These are phyloP conservation scores for Monopis laevigella DNA, from an alignment of 2,888 invertebrate species.

Conservation along the genomic window DNA sequence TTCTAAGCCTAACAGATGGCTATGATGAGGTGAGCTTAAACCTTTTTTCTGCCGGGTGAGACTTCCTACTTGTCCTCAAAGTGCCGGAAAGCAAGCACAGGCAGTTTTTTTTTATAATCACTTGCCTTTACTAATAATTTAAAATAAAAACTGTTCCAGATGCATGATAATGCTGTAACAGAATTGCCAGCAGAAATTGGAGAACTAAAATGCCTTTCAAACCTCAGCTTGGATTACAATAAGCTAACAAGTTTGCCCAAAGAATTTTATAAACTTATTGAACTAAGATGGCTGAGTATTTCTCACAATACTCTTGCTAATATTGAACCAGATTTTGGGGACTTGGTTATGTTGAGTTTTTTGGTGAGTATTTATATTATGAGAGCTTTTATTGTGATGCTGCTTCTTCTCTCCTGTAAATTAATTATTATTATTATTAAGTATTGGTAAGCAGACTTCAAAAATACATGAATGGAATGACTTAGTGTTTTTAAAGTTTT, in stretches of 20 bases:
- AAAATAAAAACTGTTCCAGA: constrained; percentile 55
- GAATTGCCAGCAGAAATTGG: constrained; percentile 79
- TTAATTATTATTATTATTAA: too few relatives aligned
- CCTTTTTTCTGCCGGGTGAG: too few relatives aligned
- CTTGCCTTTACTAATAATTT: neutral
- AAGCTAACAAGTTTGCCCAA: constrained; percentile 70
- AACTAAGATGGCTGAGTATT: constrained; percentile 75
- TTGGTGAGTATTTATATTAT: constrained; percentile 45
- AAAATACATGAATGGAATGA: too few relatives aligned
- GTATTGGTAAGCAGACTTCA: too few relatives aligned
- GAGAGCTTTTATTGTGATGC: too few relatives aligned
- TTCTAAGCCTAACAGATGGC: too few relatives aligned
- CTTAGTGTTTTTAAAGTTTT: too few relatives aligned
- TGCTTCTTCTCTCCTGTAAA: too few relatives aligned
- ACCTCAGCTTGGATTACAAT: constrained; percentile 75
- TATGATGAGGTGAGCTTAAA: too few relatives aligned
- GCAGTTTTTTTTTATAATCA: constrained; percentile 8
- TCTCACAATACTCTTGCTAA: constrained; percentile 77
- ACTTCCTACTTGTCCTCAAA: neutral
- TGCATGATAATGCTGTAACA: constrained; percentile 84
- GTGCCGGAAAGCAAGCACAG: too few relatives aligned
- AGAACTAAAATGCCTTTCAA: constrained; percentile 71
- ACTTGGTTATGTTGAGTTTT: constrained; percentile 76
- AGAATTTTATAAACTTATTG: constrained; percentile 74
- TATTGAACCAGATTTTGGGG: constrained; percentile 77